Evolutionary conservation across 2,113 vertebrate species (phyloP), one percentile per base, ranked within the genome.

Genomic region (Agelaius tricolor): DNA sequence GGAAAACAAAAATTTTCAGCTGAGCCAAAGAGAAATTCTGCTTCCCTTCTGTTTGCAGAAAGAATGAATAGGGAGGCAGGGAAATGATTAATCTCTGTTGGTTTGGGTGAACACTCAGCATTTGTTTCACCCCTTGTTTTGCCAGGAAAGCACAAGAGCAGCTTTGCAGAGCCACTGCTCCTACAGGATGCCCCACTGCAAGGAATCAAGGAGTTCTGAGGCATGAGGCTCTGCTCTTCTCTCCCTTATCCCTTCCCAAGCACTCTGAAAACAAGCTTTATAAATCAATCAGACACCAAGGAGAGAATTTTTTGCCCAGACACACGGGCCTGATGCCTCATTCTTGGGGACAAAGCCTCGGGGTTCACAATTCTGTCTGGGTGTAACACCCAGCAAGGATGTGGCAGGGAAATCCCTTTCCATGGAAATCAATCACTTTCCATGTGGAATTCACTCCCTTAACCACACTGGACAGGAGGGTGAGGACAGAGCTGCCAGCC

Each of bases 201-300:
- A 52, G 27, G 39, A 58, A 37, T 39, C 35, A 6, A n/a, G 14
- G 46, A 63, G 47, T 49, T 93, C 24, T 30, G 52, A 90, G 41
- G 27, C 46, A 57, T 0, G 13, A 80, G 35, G 46, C 14, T 73
- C 54, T 15, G 4, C 17, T 80, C 58, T 77, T 55, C 55, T 12
- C 55, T 63, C 7, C 35, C 57, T 93, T 55, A 52, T 86, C 59
- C 72, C 43, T 87, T 74, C 61, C 47, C 79, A 74, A 94, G 52
- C 55, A 59, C 35, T 37, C 37, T 68, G 67, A 67, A 86, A 86
- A 77, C 61, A 71, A 88, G 28, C n/a, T 88, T 84, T 77, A 62
- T 80, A 84, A 94, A 95, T 93, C 87, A 87, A 30, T 72, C 44
- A 77, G 79, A 71, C 66, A 55, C 82, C 90, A 93, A 90, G 85